Percentiles rank a stretch among this genome's conserved stretches.
Conservation (phyloP, 2,797 vertebrate species). For the Staurois parvus region DNA sequence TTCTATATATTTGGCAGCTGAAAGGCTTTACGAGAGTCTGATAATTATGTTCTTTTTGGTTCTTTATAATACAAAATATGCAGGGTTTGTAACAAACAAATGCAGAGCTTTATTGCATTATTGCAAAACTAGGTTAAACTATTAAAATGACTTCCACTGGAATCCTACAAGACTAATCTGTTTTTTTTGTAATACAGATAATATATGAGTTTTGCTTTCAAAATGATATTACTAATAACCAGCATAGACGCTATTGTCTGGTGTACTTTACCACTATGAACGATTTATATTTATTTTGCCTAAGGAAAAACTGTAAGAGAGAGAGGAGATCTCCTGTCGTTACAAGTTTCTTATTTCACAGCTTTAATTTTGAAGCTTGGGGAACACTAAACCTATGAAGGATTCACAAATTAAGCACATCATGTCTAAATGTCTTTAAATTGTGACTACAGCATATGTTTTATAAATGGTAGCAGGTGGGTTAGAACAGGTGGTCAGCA, state of each 20-base stretch:
- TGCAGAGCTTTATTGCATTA: constrained; percentile 57
- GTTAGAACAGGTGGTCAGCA: constrained; percentile 79
- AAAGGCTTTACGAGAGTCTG: constrained; percentile 30
- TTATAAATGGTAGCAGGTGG: constrained; percentile 81
- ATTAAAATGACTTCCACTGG: constrained; percentile 51
- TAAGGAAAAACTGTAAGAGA: constrained; percentile 62
- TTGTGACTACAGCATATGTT: constrained; percentile 81
- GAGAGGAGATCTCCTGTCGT: constrained; percentile 33
- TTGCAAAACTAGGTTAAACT: constrained; percentile 56
- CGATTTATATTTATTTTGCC: constrained; percentile 59
- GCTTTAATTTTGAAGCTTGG: constrained; percentile 70
- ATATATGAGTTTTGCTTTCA: constrained; percentile 54
- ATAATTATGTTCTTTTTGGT: constrained; percentile 18
- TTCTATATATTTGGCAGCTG: constrained; percentile 19
- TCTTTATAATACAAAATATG: constrained; percentile 34
- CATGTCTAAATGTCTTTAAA: constrained; percentile 68
- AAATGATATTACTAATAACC: constrained; percentile 58
- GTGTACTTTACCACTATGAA: constrained; percentile 33
- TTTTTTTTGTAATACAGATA: constrained; percentile 58
- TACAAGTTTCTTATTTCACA: constrained; percentile 71
- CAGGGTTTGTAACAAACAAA: constrained; percentile 47
- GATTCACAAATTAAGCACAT: constrained; percentile 75
- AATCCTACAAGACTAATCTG: constrained; percentile 43
- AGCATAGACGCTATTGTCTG: constrained; percentile 44
- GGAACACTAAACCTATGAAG: constrained; percentile 71